Conservation (phyloP, 2,888 invertebrate species). For the Watsonalla cultraria region DNA sequence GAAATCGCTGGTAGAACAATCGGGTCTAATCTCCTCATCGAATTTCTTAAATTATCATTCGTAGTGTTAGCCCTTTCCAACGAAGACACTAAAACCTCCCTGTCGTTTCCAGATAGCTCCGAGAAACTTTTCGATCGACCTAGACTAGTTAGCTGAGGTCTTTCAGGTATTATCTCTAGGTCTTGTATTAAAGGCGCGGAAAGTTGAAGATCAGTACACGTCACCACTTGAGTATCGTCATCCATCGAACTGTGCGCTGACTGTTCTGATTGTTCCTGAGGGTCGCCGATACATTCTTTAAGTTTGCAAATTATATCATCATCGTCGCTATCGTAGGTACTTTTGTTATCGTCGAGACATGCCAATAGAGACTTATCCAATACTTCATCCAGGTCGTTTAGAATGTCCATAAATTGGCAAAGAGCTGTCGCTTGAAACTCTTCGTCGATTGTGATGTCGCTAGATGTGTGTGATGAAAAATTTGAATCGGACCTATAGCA, state of each 20-base stretch:
- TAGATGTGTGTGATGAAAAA: slow-evolving; percentile 60
- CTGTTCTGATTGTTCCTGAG: slow-evolving; percentile 35
- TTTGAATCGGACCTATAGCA: slow-evolving; percentile 71
- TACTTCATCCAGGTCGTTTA: slow-evolving; percentile 79
- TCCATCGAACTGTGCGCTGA: slow-evolving; percentile 56
- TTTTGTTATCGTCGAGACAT: slow-evolving; percentile 60
- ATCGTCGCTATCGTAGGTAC: slow-evolving; percentile 61
- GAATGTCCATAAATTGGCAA: slow-evolving; percentile 75
- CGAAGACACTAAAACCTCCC: slow-evolving; percentile 39
- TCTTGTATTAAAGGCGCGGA: slow-evolving; percentile 40
- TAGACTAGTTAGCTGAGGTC: slow-evolving; percentile 34
- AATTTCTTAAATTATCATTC: slow-evolving; percentile 59
- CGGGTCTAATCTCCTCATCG: slow-evolving; percentile 69
- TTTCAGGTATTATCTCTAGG: slow-evolving; percentile 31
- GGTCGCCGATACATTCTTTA: slow-evolving; percentile 54
- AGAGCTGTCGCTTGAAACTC: slow-evolving; percentile 71
- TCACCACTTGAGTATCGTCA: slow-evolving; percentile 62
- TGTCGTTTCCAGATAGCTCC: slow-evolving; percentile 47
- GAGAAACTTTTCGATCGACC: slow-evolving; percentile 68
- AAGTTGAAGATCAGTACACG: slow-evolving; percentile 33
- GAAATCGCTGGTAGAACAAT: slow-evolving; percentile 63
- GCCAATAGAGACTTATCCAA: slow-evolving; percentile 74
- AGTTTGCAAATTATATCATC: slow-evolving; percentile 71
- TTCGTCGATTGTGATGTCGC: slow-evolving; percentile 65
- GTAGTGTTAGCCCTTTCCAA: slow-evolving; percentile 53